These are phyloP conservation scores for Otolemur garnettii DNA, from an alignment of 2,113 vertebrate genomes.

Conservation along the genomic window DNA sequence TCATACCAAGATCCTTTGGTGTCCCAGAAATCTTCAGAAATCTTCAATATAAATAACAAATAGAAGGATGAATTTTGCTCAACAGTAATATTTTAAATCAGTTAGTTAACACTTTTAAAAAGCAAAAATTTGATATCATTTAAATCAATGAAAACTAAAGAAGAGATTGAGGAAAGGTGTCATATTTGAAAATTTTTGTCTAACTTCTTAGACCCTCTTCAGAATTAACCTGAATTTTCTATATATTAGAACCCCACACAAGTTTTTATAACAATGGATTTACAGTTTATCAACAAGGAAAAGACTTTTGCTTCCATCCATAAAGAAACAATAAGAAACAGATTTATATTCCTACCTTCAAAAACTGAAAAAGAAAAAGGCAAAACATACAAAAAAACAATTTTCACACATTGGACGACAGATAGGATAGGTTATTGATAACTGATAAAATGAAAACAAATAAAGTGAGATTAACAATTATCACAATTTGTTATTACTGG, in stretches of 20 bases:
- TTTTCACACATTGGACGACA: background rate
- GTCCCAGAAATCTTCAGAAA: background rate
- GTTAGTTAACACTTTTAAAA: background rate
- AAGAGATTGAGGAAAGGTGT: background rate
- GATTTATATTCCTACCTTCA: background rate
- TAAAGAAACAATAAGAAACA: background rate
- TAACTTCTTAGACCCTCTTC: background rate
- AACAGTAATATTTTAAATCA: constrained; percentile 23
- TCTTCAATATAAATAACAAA: constrained; percentile 2
- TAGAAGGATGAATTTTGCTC: constrained; percentile 26
- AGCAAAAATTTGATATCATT: background rate
- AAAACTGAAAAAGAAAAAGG: background rate
- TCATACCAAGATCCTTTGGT: background rate
- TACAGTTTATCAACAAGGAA: constrained; percentile 33
- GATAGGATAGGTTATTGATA: background rate
- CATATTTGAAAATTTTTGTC: background rate
- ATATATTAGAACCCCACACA: background rate
- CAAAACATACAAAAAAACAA: background rate
- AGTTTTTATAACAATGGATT: constrained; percentile 2
- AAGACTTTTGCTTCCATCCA: background rate
- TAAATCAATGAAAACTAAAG: constrained; percentile 11
- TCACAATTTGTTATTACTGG: background rate
- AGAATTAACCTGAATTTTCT: background rate
- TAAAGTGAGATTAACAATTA: background rate
- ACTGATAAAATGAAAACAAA: background rate